Conservation (phyloP, 1,140 invertebrate genomes). For the Carposina sasakii region DNA sequence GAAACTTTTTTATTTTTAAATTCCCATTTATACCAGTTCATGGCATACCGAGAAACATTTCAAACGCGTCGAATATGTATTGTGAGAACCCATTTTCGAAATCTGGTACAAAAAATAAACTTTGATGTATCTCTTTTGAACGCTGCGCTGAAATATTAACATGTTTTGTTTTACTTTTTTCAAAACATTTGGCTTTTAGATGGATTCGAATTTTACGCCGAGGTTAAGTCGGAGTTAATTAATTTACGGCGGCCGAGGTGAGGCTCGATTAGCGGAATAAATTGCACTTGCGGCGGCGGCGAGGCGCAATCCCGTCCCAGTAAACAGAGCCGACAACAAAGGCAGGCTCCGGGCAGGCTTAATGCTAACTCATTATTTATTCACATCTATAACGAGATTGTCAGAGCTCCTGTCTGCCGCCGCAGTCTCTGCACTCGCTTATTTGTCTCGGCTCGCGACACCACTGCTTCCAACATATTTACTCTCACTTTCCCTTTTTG, state of each 20-base stretch:
- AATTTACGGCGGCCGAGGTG: slow-evolving; percentile 56
- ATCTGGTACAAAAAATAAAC: too few relatives aligned
- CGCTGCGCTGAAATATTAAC: too few relatives aligned
- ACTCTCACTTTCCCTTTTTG: slow-evolving; percentile 23
- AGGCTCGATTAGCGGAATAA: slow-evolving; percentile 63
- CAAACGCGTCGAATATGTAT: too few relatives aligned
- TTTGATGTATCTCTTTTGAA: too few relatives aligned
- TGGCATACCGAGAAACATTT: too few relatives aligned
- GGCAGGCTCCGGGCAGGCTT: slow-evolving; percentile 41
- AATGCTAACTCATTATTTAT: slow-evolving; percentile 67
- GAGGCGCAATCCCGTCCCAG: slow-evolving; percentile 41
- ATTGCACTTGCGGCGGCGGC: slow-evolving; percentile 57
- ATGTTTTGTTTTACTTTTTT: too few relatives aligned
- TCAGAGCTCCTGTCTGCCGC: slow-evolving; percentile 40
- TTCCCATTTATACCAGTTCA: too few relatives aligned
- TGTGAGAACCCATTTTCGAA: too few relatives aligned
- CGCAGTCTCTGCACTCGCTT: slow-evolving; percentile 26
- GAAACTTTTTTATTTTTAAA: too few relatives aligned
- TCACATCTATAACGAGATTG: slow-evolving; percentile 65
- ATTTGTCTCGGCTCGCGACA: slow-evolving; percentile 36
- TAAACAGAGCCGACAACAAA: slow-evolving; percentile 57
- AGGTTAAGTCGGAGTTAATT: slow-evolving; percentile 55
- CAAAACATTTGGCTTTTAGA: neutral
- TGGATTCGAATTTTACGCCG: slow-evolving; percentile 29
- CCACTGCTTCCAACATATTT: slow-evolving; percentile 36